A percentile compares a stretch with the other conserved stretches of the same genome.
Evolutionary conservation across 2,113 vertebrate species (phyloP).

Genomic region (Sinocyclocheilus anophthalmus): DNA sequence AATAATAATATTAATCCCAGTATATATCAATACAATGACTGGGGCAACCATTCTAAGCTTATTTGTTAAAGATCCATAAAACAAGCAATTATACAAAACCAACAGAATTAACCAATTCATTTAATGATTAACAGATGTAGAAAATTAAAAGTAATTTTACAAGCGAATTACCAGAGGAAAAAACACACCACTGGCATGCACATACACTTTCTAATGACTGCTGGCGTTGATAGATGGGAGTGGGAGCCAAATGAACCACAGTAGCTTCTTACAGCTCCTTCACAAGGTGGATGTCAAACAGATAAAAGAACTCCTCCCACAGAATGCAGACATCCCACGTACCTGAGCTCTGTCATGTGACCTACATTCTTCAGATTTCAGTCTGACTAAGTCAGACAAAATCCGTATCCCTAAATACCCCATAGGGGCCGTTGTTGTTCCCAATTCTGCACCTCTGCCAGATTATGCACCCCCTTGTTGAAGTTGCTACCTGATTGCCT

Average conservation of each 20-base stretch:
- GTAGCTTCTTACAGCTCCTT: background rate
- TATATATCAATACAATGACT: too few species aligned
- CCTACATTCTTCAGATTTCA: background rate
- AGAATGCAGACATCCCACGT: background rate
- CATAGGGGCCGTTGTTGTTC: too few species aligned
- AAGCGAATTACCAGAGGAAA: background rate
- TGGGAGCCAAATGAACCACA: background rate
- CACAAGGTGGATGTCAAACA: background rate
- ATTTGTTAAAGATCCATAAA: background rate
- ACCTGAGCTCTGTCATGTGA: background rate
- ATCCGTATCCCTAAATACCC: background rate
- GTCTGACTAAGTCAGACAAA: background rate
- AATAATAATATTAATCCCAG: too few species aligned
- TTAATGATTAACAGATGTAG: background rate
- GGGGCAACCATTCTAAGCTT: too few species aligned
- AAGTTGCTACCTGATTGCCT: too few species aligned
- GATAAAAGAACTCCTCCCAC: background rate
- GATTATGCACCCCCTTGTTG: too few species aligned
- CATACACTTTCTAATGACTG: too few species aligned
- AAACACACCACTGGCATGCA: background rate
- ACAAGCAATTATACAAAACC: background rate
- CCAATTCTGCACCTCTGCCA: too few species aligned
- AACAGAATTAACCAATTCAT: background rate
- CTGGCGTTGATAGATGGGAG: too few species aligned
- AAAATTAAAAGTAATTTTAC: background rate